Base-by-base conservation (phyloP, 2,797 vertebrate genomes). In the Sebastes minor region DNA sequence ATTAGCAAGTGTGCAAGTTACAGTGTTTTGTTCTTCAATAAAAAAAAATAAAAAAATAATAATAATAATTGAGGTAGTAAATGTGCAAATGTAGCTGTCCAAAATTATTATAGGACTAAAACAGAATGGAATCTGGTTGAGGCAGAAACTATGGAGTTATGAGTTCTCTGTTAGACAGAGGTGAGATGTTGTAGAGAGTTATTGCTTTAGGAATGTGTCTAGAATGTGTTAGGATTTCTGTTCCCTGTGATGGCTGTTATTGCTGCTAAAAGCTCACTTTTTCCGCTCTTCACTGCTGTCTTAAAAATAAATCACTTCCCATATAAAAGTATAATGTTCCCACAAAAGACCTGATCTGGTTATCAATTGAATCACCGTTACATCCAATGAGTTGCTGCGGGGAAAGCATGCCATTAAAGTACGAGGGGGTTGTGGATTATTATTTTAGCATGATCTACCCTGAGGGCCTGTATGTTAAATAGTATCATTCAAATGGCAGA, bases 381-480 rank as follows among this genome's bases (percentile, higher is more conserved):
- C 3, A 2, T 66, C 77, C 18, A 6, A 2, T 46, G 33, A 25
- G 22, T 20, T 74, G 8, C 27, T 27, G 9, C 6, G 1, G 30
- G 13, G 14, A 28, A 63, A 56, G 33, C 3, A 2, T n/a, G 30
- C 35, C 35, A 64, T 33, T 55, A 12, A 82, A 66, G 22, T 53
- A 22, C 56, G 55, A 63, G 22, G 70, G 32, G 20, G 25, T 30
- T 38, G 13, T 57, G 33, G 16, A 32, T 81, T 27, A 59, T 74
- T 79, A 20, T 46, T 72, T 7, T 3, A 14, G 57, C 42, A 10
- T 25, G 33, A 71, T 56, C 13, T 18, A 30, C 6, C 64, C 46
- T 4, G 14, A 60, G 38, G 49, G 42, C 20, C 14, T 78, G 23
- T 38, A 32, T 59, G 68, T 56, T 75, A 73, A 77, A 81, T 66